Evolutionary conservation across 2,888 invertebrate genomes (phyloP).

Genomic region (Athrips mouffetella): DNA sequence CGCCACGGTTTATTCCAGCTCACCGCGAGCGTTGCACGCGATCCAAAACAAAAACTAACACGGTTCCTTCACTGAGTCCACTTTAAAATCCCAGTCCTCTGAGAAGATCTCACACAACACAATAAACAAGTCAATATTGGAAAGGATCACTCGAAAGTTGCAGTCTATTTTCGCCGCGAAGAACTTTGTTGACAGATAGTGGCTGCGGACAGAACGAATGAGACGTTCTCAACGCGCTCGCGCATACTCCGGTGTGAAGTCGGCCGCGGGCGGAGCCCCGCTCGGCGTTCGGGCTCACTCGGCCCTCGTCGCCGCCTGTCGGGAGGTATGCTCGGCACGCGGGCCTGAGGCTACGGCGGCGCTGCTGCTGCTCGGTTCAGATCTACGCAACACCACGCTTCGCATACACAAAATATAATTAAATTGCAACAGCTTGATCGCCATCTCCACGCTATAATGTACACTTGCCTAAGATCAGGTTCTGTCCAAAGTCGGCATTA

Average conservation of each 20-base stretch:
- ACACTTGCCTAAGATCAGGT: slow-evolving; percentile 75
- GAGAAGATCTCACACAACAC: slow-evolving; percentile 56
- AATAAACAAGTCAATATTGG: slow-evolving; percentile 61
- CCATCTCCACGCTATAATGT: slow-evolving; percentile 65
- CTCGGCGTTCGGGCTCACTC: slow-evolving; percentile 45
- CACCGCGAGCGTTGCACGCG: slow-evolving; percentile 68
- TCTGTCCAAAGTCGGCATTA: slow-evolving; percentile 74
- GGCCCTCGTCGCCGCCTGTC: slow-evolving; percentile 52
- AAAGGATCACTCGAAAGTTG: slow-evolving; percentile 57
- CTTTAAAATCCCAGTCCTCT: slow-evolving; percentile 48
- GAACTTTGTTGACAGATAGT: slow-evolving; percentile 74
- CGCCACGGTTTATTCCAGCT: slow-evolving; percentile 56
- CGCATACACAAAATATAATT: slow-evolving; percentile 73
- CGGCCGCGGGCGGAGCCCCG: slow-evolving; percentile 55
- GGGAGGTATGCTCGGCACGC: slow-evolving; percentile 71
- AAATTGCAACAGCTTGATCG: slow-evolving; percentile 71
- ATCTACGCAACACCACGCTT: slow-evolving; percentile 61
- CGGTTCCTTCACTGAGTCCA: slow-evolving; percentile 67
- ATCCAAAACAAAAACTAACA: slow-evolving; percentile 74
- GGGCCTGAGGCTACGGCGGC: slow-evolving; percentile 53
- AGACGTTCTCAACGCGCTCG: slow-evolving; percentile 76
- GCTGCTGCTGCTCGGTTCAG: slow-evolving; percentile 27
- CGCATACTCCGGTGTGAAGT: slow-evolving; percentile 76
- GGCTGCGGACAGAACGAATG: slow-evolving; percentile 48
- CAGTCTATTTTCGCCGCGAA: slow-evolving; percentile 60